Conservation (phyloP, 2,797 vertebrate species). For the Sebastes wilsoni region DNA sequence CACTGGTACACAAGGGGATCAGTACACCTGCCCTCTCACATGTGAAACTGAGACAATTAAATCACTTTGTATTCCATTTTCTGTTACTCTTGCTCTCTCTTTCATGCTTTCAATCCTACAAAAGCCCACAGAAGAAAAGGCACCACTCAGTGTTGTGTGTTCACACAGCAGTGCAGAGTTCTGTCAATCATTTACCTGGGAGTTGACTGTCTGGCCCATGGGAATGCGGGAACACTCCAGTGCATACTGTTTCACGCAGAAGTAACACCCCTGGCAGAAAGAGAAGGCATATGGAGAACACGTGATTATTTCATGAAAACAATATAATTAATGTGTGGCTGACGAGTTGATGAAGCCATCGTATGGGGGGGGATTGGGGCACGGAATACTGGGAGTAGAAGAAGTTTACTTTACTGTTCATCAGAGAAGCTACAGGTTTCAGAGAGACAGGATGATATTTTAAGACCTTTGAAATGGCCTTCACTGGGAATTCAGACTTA, state of each 20-base stretch:
- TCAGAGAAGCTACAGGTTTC: background rate
- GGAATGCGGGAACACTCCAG: slow-evolving; percentile 97
- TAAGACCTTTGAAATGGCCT: background rate
- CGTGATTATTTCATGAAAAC: background rate
- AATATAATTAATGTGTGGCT: background rate
- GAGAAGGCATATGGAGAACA: background rate
- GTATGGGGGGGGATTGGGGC: too few relatives aligned
- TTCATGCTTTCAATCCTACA: background rate
- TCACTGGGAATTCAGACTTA: background rate
- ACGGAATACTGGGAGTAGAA: too few relatives aligned
- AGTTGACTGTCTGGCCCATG: slow-evolving; percentile 98
- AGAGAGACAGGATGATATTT: background rate
- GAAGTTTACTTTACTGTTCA: background rate
- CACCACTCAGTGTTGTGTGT: background rate
- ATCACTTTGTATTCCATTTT: background rate
- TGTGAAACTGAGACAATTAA: background rate
- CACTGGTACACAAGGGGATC: background rate
- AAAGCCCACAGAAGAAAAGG: background rate
- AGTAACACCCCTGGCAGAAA: slow-evolving; percentile 91
- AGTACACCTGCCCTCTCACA: background rate
- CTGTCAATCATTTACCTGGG: slow-evolving; percentile 87
- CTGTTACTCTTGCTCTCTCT: background rate
- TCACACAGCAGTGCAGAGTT: background rate
- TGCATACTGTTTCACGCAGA: slow-evolving; percentile 98
- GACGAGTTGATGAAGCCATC: background rate